Evolutionary conservation across 2,888 invertebrate genomes (phyloP), one percentile per base, ranked within the genome.

Genomic region (Drosophila bunnanda): DNA sequence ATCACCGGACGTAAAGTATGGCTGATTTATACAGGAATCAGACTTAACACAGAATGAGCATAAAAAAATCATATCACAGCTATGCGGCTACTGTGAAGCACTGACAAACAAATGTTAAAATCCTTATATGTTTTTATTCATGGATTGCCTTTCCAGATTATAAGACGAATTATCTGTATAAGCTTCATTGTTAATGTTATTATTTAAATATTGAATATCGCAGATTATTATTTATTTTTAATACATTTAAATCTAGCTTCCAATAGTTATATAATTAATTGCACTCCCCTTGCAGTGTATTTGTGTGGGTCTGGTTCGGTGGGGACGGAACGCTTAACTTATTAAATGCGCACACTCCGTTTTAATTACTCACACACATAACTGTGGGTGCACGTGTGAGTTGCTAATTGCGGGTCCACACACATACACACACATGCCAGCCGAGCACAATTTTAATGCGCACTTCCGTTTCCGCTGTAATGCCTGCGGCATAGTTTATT

Each of bases 381-480:
- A 77, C 60, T 20, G 44, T 17, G 38, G 39, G 38, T 62, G 65
- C 58, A 62, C 44, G 54, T 62, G 64, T 70, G 74, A 58, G 67
- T 57, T 75, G 80, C 83, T 83, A 83, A 83, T 83, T 82, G 86
- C 83, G 77, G 76, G 57, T 70, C 65, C 71, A 61, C 50, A 62
- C 54, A 72, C 58, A 50, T 28, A 32, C 50, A 56, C 59, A 61
- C 55, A 57, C 71, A 69, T 62, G 75, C 75, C 50, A 66, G 76
- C 82, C 39, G 71, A 67, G 80, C 82, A 81, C 75, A 75, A 79
- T 85, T 85, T 85, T 85, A 84, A 85, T 87, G 85, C 75, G 88
- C 85, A 85, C 88, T 85, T 85, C 85, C 85, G 85, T 85, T 85
- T 85, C 85, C 85, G 85, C 85, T 71, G 84, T 84, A 76, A 76